These are phyloP conservation scores for Drosophila emarginata DNA, from an alignment of 2,888 invertebrate genomes.

Conservation along the genomic window DNA sequence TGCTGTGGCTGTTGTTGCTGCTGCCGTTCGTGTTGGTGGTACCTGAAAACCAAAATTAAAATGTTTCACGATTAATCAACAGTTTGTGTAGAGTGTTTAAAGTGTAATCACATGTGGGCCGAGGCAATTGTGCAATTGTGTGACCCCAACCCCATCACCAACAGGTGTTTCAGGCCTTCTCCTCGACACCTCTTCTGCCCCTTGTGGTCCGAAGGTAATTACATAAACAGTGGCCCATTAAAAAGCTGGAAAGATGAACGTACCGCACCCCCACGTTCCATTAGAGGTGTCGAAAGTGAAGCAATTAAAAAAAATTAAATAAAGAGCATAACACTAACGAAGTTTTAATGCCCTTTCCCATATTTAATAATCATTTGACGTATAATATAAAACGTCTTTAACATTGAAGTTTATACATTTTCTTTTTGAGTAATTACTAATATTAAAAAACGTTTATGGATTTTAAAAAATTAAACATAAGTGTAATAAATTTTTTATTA, in stretches of 20 bases:
- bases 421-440: no score
- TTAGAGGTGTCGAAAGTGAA: constrained; percentile 46
- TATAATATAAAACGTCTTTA: no score
- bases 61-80: constrained; percentile 54
- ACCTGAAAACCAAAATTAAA: constrained; percentile 44
- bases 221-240: constrained; percentile 53
- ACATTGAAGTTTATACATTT: no score
- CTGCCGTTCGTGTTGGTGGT: constrained; percentile 40
- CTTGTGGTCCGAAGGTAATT: constrained; percentile 48
- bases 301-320: constrained; percentile 48
- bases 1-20: constrained; percentile 16
- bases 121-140: constrained; percentile 40
- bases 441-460: no score
- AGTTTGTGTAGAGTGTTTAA: neutral
- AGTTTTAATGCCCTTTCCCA: constrained; percentile 24
- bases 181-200: neutral
- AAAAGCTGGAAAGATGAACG: constrained; percentile 12
- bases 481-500: no score
- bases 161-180: constrained; percentile 24
- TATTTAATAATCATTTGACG: no score
- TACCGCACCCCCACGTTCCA: constrained; percentile 36
- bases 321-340: neutral
- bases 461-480: no score
- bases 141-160: neutral
- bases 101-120: constrained; percentile 54